These are phyloP conservation scores for Syrrhaptes paradoxus DNA, from an alignment of 2,113 vertebrate genomes.

Conservation along the genomic window DNA sequence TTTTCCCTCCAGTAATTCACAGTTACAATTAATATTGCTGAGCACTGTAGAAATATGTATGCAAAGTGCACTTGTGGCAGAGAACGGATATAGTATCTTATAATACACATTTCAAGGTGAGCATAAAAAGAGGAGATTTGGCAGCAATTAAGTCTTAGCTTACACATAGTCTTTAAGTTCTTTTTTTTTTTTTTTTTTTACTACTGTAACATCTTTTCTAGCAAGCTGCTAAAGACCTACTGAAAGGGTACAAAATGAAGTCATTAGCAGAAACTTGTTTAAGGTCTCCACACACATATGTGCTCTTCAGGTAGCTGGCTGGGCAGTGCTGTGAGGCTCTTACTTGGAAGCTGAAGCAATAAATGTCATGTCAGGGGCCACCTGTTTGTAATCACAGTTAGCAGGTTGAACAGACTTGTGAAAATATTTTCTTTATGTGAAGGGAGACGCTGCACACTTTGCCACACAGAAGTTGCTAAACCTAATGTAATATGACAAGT, in stretches of 20 bases:
- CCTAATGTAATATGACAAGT: conserved; percentile 78
- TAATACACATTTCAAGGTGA: not conserved
- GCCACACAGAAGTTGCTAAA: conserved; percentile 75
- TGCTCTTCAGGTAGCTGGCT: conserved; percentile 69
- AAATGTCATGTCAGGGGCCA: conserved; percentile 73
- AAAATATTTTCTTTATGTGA: conserved; percentile 79
- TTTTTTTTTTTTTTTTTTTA: not conserved
- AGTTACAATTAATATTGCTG: not conserved
- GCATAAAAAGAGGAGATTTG: not conserved
- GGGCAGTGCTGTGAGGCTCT: conserved; percentile 56
- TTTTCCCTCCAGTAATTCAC: not conserved
- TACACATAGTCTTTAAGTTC: not conserved
- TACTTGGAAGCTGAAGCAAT: conserved; percentile 52
- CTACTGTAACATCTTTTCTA: not conserved
- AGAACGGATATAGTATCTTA: not conserved
- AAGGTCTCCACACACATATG: conserved; percentile 52
- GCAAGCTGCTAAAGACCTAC: conserved; percentile 33
- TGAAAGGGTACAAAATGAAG: conserved; percentile 51
- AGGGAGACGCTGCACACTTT: conserved; percentile 74
- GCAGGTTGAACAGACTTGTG: conserved; percentile 75
- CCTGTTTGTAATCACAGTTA: conserved; percentile 76
- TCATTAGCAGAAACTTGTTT: conserved; percentile 52
- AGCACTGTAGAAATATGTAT: not conserved
- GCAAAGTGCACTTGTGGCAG: not conserved
- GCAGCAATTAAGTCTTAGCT: not conserved